Conservation (phyloP, 2,888 invertebrate genomes). For the Apamea sordens region DNA sequence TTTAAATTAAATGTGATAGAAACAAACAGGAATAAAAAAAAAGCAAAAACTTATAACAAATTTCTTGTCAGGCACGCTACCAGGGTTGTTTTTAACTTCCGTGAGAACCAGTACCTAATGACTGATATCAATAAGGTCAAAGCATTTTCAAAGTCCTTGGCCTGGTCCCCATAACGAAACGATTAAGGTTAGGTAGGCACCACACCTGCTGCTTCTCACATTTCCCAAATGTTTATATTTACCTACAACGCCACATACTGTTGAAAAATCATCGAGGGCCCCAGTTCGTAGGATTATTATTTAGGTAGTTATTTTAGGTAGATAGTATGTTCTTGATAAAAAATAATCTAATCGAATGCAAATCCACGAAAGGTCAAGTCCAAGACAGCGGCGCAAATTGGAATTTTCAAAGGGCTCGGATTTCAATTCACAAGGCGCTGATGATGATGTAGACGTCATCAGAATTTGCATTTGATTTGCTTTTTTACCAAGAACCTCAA, state of each 20-base stretch:
- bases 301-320: neutral
- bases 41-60: no score
- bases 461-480: no score
- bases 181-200: neutral
- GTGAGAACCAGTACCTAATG: slow-evolving; percentile 4
- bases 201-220: slow-evolving; percentile 2
- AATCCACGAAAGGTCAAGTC: no score
- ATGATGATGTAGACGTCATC: no score
- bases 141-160: slow-evolving; percentile 23
- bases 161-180: slow-evolving; percentile 1
- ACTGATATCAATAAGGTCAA: slow-evolving; percentile 3
- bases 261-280: neutral
- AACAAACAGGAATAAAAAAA: no score
- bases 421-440: no score
- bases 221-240: neutral
- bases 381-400: no score
- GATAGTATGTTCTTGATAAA: no score
- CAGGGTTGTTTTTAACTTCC: neutral
- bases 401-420: no score
- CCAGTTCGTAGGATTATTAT: neutral
- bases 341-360: no score
- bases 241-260: neutral
- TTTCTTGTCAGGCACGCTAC: neutral
- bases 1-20: no score
- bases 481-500: neutral